These are phyloP conservation scores for Urophycis tenuis DNA, from an alignment of 2,797 vertebrate genomes.

Conservation along the genomic window DNA sequence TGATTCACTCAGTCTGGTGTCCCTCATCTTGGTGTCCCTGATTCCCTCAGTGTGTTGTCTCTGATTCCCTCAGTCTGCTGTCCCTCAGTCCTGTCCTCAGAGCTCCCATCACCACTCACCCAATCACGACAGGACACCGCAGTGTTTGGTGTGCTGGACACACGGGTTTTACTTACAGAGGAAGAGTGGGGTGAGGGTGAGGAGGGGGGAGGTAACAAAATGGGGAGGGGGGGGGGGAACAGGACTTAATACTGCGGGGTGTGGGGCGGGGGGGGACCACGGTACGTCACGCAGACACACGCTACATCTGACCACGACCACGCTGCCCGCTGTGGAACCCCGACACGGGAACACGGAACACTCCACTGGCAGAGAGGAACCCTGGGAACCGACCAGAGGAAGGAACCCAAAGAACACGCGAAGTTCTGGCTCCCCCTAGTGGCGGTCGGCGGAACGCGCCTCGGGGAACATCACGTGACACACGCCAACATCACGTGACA, in stretches of 20 bases:
- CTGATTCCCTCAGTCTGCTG: no score
- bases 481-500: no score
- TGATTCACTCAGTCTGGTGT: no score
- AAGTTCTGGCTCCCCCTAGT: slow-evolving; percentile 53
- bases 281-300: slow-evolving; percentile 75
- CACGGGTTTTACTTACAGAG: slow-evolving; percentile 79
- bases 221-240: slow-evolving; percentile 48
- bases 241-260: slow-evolving; percentile 43
- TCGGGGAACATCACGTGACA: slow-evolving; percentile 58
- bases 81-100: no score
- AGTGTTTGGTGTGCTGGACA: slow-evolving; percentile 62
- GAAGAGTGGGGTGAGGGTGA: slow-evolving; percentile 74
- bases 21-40: no score
- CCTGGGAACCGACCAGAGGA: slow-evolving; percentile 75
- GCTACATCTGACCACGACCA: slow-evolving; percentile 76
- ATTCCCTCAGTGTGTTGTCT: no score
- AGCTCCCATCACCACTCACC: background rate
- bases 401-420: background rate
- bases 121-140: slow-evolving; percentile 21
- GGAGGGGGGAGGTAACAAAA: slow-evolving; percentile 26
- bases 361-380: slow-evolving; percentile 78
- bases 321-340: slow-evolving; percentile 67
- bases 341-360: slow-evolving; percentile 82
- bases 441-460: slow-evolving; percentile 72
- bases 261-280: slow-evolving; percentile 64